These are phyloP conservation scores for Laothoe populi DNA, from an alignment of 2,888 invertebrate genomes.

Conservation along the genomic window DNA sequence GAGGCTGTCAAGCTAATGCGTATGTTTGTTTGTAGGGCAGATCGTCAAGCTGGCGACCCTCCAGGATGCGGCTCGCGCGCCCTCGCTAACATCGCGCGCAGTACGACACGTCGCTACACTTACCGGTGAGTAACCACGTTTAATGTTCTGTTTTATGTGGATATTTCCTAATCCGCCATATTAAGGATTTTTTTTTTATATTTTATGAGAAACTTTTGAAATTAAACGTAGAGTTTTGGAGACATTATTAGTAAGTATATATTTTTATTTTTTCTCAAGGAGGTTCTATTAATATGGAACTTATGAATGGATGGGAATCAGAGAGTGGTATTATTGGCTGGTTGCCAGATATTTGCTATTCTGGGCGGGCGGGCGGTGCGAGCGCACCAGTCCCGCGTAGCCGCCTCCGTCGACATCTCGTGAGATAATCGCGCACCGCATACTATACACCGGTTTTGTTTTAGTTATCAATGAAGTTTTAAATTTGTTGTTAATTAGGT, in stretches of 20 bases:
- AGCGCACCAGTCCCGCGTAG: slow-evolving; percentile 74
- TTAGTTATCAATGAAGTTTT: slow-evolving; percentile 33
- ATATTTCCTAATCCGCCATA: background rate
- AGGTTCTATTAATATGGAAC: slow-evolving; percentile 25
- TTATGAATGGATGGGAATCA: slow-evolving; percentile 75
- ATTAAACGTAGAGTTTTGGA: too few relatives aligned
- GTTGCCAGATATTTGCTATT: slow-evolving; percentile 70
- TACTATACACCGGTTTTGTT: slow-evolving; percentile 31
- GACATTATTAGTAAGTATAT: background rate
- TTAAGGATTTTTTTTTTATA: too few relatives aligned
- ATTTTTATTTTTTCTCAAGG: background rate
- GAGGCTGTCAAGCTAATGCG: background rate
- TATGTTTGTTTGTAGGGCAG: slow-evolving; percentile 55
- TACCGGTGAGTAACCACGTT: slow-evolving; percentile 83
- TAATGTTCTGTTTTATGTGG: background rate
- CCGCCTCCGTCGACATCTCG: slow-evolving; percentile 50
- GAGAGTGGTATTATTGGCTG: slow-evolving; percentile 65
- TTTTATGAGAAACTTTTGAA: background rate
- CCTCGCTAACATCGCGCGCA: slow-evolving; percentile 85
- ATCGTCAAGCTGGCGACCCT: slow-evolving; percentile 92
- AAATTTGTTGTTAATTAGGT: slow-evolving; percentile 26
- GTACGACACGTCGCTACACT: slow-evolving; percentile 88
- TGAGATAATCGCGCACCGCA: slow-evolving; percentile 38
- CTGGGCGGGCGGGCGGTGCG: slow-evolving; percentile 73
- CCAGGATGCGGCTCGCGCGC: slow-evolving; percentile 90